Base-by-base conservation (phyloP, 2,113 vertebrate species). In the Malurus elegans region DNA sequence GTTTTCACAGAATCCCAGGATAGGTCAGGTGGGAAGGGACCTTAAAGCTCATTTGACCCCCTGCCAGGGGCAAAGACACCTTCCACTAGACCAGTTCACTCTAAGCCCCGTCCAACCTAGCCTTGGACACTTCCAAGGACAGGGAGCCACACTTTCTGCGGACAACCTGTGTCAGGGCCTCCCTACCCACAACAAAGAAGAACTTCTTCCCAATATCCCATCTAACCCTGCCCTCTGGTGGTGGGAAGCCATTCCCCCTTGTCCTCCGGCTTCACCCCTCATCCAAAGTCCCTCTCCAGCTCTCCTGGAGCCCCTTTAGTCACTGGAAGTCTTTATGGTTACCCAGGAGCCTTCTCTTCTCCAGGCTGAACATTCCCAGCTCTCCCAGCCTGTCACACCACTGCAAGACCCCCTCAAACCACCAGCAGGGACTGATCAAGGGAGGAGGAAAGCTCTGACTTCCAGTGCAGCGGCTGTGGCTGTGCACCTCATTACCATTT, bases 101-200 rank as follows among this genome's bases (percentile, higher is more conserved):
- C 48, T 40, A 76, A 67, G 53, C 8, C 36, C 32, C 0, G 0
- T 2, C 26, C 44, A 79, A 1, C 19, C 10, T 34, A 13, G 19
- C 16, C 14, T 40, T 70, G 47, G n/a, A 31, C 48, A n/a, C 8
- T 54, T 4, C 16, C 56, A 79, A 4, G 23, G 1, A 62, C 20
- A 5, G 12, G 16, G 10, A 86, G 26, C 14, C 51, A 42, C 44
- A 58, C 31, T 13, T 45, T 1, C 38, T 9, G 9, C 60, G 18
- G 62, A 3, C 12, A 69, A 1, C 4, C 45, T 36, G 10, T 3
- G 17, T 62, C 32, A 53, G 23, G 18, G 12, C 23, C 47, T 70
- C 15, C 1, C 3, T 18, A 61, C 15, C 12, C 24, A 54, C 56
- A 53, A 53, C 56, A 70, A 26, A 3, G 26, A 67, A 12, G 2